These are phyloP conservation scores for Capra hircus DNA, from an alignment of 2,113 vertebrate species.

Conservation along the genomic window DNA sequence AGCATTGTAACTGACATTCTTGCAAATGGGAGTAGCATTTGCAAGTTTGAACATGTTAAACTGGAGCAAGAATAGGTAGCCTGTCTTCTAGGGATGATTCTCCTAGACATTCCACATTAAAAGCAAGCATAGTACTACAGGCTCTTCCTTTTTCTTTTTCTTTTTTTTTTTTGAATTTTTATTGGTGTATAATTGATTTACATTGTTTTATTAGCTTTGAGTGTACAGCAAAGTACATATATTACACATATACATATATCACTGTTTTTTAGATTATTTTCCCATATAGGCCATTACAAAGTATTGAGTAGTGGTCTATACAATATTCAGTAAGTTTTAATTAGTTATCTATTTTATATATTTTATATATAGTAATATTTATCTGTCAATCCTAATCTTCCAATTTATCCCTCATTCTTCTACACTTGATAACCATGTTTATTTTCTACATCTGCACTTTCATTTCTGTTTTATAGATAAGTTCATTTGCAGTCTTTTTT, in stretches of 20 bases:
- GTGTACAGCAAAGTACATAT: neutral
- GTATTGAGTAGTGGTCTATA: neutral
- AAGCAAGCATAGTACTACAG: neutral
- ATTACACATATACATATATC: neutral
- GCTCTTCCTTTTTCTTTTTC: neutral
- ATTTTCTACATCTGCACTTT: neutral
- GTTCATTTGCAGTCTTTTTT: neutral
- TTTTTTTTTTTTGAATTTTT: neutral
- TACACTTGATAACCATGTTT: neutral
- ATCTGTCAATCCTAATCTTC: neutral
- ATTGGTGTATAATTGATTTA: neutral
- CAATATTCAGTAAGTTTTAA: neutral
- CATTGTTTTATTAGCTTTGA: neutral
- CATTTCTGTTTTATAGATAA: neutral
- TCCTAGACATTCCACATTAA: neutral
- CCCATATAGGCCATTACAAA: neutral
- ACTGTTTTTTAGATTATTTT: neutral
- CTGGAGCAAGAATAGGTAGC: neutral
- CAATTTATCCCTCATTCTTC: neutral
- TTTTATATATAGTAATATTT: neutral
- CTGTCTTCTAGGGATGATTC: neutral
- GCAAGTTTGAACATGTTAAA: neutral
- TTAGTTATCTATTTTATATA: neutral
- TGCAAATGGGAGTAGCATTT: neutral
- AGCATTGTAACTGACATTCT: neutral